A percentile compares a stretch with the other conserved stretches of the same genome.
Conservation (phyloP, 2,888 invertebrate species). For the Ditylenchus weischeri region DNA sequence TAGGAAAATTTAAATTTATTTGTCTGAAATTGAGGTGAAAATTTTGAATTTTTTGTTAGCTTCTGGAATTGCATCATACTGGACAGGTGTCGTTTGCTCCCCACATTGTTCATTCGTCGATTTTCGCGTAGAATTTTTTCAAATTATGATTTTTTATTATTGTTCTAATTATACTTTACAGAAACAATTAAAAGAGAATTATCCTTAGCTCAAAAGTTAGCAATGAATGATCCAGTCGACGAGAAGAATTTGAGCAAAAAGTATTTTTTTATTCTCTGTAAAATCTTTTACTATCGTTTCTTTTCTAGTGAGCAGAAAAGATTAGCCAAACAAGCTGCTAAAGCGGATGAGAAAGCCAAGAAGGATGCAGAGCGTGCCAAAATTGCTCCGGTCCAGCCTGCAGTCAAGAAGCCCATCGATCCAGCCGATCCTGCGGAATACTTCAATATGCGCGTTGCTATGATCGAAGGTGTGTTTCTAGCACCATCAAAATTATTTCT, state of each 20-base stretch:
- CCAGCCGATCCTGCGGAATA: constrained; percentile 68
- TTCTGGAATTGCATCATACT: background rate
- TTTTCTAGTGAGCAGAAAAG: constrained; percentile 82
- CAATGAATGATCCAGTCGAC: constrained; percentile 7
- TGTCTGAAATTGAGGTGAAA: no score
- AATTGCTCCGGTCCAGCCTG: constrained; percentile 2
- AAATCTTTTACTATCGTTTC: constrained; percentile 8
- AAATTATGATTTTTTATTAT: background rate
- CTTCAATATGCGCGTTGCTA: constrained; percentile 77
- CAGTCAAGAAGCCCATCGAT: constrained; percentile 46
- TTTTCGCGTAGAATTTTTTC: background rate
- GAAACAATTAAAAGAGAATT: background rate
- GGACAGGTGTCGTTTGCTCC: constrained; percentile 4
- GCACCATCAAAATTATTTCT: no score
- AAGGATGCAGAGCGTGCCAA: constrained; percentile 76
- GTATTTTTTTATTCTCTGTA: constrained; percentile 21
- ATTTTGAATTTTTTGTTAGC: no score
- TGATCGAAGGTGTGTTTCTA: constrained; percentile 66
- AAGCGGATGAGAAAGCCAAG: constrained; percentile 82
- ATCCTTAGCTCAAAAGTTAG: constrained; percentile 1
- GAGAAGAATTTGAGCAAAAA: constrained; percentile 33
- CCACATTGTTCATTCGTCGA: background rate
- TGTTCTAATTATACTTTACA: background rate
- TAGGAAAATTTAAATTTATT: no score
- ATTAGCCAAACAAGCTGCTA: constrained; percentile 83